phyloP scores from a whole-genome alignment of 23 tunicate species.

The Corella eumyota region DNA sequence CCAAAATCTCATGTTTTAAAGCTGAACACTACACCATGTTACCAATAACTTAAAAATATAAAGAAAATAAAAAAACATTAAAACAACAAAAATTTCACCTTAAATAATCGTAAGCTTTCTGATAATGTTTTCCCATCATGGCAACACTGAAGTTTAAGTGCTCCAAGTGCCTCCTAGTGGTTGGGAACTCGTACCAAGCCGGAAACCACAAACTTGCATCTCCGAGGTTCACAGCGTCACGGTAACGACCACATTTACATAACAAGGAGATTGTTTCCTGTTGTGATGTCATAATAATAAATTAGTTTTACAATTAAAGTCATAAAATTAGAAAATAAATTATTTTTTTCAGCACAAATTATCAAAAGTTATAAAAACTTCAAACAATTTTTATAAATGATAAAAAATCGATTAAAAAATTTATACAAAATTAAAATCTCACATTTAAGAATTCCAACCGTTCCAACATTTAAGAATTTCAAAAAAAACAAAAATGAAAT shows the following conservation, averaged over 20 bases:
- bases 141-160: slow-evolving; percentile 19
- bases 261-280: slow-evolving; percentile 34
- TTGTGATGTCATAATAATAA: too few species aligned
- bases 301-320: too few species aligned
- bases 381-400: too few species aligned
- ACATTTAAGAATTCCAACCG: too few species aligned
- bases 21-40: too few species aligned
- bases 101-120: slow-evolving; percentile 29
- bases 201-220: slow-evolving; percentile 27
- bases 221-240: slow-evolving; percentile 28
- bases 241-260: slow-evolving; percentile 16
- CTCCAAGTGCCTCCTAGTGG: slow-evolving; percentile 17
- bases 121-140: slow-evolving; percentile 30
- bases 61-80: neutral
- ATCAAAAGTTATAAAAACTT: too few species aligned
- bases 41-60: too few species aligned
- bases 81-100: slow-evolving; percentile 20
- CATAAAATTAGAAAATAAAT: too few species aligned
- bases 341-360: too few species aligned
- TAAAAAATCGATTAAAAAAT: too few species aligned
- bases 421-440: too few species aligned
- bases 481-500: neutral
- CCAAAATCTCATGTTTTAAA: too few species aligned
- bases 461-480: neutral
- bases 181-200: slow-evolving; percentile 16